Conservation (phyloP, 2,797 vertebrate species). For the Rhynchonycteris naso region DNA sequence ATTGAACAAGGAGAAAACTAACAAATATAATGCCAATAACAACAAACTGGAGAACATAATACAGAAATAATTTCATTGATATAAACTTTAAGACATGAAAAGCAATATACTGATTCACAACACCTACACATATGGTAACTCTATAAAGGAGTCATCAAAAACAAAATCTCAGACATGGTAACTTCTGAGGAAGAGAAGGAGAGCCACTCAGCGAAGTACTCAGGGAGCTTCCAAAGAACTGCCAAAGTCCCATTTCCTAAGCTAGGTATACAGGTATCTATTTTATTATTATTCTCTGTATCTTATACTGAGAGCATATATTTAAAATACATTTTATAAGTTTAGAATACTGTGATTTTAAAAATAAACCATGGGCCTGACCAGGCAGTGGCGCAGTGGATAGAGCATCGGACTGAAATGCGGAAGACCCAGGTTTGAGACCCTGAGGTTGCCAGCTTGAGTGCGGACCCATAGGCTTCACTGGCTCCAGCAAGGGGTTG, state of each 20-base stretch:
- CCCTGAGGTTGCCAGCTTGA: too few relatives aligned
- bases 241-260: background rate
- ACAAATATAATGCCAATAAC: background rate
- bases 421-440: too few relatives aligned
- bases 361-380: slow-evolving; percentile 13
- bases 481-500: too few relatives aligned
- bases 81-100: slow-evolving; percentile 10
- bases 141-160: background rate
- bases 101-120: background rate
- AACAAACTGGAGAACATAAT: background rate
- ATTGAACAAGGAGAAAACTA: background rate
- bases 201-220: background rate
- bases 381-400: too few relatives aligned
- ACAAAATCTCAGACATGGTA: background rate
- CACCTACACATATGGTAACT: background rate
- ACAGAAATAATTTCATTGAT: background rate
- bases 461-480: too few relatives aligned
- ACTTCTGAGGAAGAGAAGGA: background rate
- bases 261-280: background rate
- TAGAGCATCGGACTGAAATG: too few relatives aligned
- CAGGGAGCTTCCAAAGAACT: background rate
- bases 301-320: background rate
- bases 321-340: background rate
- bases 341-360: background rate
- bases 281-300: slow-evolving; percentile 2